These are phyloP conservation scores for Papilio glaucus DNA, from an alignment of 1,140 invertebrate genomes.

Conservation along the genomic window DNA sequence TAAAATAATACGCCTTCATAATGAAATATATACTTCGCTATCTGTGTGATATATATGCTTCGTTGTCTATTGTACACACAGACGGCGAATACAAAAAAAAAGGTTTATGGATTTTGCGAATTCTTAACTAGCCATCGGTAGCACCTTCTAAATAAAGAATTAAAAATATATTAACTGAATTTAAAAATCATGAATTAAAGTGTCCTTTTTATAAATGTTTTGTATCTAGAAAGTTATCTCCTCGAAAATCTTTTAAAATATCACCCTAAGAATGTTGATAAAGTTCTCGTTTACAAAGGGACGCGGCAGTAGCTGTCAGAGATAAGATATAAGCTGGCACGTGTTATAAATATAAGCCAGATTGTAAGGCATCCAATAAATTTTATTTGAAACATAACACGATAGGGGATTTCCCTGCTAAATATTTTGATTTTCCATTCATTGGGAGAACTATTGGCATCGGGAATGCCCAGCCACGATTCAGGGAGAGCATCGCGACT, in stretches of 20 bases:
- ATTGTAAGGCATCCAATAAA: conserved; percentile 65
- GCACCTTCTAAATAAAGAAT: too few species aligned
- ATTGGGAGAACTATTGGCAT: too few species aligned
- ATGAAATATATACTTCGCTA: background rate
- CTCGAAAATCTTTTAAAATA: background rate
- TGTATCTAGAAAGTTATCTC: background rate
- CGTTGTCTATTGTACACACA: background rate
- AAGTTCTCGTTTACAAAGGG: conserved; percentile 47
- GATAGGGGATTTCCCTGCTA: conserved; percentile 35
- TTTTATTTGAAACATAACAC: conserved; percentile 45
- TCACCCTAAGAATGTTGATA: conserved; percentile 44
- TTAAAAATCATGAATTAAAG: too few species aligned
- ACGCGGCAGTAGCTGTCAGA: conserved; percentile 52
- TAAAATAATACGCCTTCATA: conserved; percentile 32
- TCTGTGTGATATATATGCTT: background rate
- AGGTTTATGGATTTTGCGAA: too few species aligned
- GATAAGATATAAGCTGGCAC: conserved; percentile 60
- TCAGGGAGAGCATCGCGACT: too few species aligned
- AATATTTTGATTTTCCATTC: too few species aligned
- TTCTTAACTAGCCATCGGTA: too few species aligned
- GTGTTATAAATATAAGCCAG: conserved; percentile 60
- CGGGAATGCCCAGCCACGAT: too few species aligned
- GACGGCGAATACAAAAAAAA: too few species aligned
- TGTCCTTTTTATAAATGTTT: too few species aligned
- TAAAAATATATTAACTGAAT: too few species aligned